These are phyloP conservation scores for Sciaenops ocellatus DNA, from an alignment of 2,797 vertebrate species.

Conservation along the genomic window DNA sequence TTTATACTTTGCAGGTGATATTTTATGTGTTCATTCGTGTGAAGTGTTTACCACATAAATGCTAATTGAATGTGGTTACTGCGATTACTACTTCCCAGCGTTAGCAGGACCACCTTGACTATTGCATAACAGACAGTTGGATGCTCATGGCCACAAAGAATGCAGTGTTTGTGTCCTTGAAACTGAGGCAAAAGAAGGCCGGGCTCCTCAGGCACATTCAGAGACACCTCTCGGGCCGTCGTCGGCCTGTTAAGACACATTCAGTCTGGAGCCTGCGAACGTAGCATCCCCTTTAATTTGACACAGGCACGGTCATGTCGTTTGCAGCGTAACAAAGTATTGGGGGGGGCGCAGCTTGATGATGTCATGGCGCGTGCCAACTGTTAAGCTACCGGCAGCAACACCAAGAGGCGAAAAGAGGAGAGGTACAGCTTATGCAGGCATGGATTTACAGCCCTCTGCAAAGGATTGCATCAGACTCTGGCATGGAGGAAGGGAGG, in stretches of 20 bases:
- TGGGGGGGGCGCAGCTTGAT: constrained; percentile 72
- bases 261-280: not conserved
- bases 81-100: not conserved
- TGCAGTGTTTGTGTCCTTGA: constrained; percentile 5
- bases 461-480: constrained; percentile 90
- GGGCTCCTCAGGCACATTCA: constrained; percentile 15
- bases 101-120: not conserved
- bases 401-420: constrained; percentile 59
- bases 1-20: not conserved
- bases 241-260: constrained; percentile 19
- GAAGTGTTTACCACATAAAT: not conserved
- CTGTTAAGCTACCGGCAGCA: constrained; percentile 62
- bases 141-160: not conserved
- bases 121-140: constrained; percentile 18
- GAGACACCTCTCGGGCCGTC: not conserved
- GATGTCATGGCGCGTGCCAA: constrained; percentile 76
- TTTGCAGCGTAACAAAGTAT: constrained; percentile 52
- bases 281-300: constrained; percentile 15
- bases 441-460: constrained; percentile 87
- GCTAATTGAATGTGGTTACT: not conserved
- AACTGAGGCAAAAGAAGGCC: not conserved
- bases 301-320: constrained; percentile 41
- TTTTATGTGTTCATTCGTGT: not conserved
- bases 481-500: constrained; percentile 73
- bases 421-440: constrained; percentile 74